A percentile compares a stretch with the other conserved stretches of the same genome.
Evolutionary conservation across 2,888 invertebrate genomes (phyloP).

Genomic region (Brachyptera putata): DNA sequence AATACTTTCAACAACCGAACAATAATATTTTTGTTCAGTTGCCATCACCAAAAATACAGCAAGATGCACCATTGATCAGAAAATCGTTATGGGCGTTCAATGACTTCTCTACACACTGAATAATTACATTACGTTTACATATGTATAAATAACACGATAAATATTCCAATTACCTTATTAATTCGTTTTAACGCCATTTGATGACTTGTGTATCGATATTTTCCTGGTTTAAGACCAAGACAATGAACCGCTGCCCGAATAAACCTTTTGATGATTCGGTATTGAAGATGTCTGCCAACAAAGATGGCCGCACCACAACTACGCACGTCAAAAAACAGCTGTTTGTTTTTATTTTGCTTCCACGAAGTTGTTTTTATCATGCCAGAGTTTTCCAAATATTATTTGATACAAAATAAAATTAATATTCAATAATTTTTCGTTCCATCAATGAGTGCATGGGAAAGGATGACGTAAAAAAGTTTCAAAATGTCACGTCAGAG

Average conservation of each 20-base stretch:
- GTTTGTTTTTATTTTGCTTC: no score
- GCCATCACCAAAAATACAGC: slow-evolving; percentile 37
- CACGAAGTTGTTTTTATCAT: no score
- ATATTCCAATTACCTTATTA: slow-evolving; percentile 67
- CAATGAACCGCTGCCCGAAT: not conserved
- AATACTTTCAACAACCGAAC: no score
- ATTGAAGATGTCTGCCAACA: slow-evolving; percentile 6
- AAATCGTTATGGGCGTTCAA: slow-evolving; percentile 54
- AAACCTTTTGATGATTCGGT: not conserved
- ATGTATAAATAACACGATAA: slow-evolving; percentile 31
- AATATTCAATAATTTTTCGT: no score
- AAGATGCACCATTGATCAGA: slow-evolving; percentile 56
- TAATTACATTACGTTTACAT: slow-evolving; percentile 36
- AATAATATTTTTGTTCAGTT: slow-evolving; percentile 20
- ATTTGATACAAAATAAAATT: no score
- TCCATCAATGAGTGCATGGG: no score
- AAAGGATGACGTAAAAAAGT: no score
- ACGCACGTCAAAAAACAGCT: no score
- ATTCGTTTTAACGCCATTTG: slow-evolving; percentile 94
- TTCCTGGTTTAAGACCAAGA: not conserved
- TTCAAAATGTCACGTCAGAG: no score
- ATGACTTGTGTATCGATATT: slow-evolving; percentile 29
- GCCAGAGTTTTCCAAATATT: no score
- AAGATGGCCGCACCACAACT: no score
- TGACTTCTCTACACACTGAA: slow-evolving; percentile 37